Evolutionary conservation across 2,113 vertebrate genomes (phyloP).

Genomic region (Aegithalos caudatus): DNA sequence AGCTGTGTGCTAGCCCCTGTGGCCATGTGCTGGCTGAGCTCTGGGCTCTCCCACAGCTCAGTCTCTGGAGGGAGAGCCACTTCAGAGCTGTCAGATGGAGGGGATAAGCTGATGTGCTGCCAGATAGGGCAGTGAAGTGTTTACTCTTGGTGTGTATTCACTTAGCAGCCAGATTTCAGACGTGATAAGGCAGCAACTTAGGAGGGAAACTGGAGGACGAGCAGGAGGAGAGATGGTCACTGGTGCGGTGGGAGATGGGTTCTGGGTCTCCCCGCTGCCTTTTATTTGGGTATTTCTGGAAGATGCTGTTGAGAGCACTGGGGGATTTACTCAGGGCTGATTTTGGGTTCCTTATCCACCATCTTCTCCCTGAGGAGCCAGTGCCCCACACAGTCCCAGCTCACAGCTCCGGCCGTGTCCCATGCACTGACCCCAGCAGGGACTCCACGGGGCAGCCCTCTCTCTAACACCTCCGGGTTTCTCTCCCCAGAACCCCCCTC

Average conservation of each 20-base stretch:
- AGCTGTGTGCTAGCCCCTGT: background rate
- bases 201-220: background rate
- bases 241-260: fast-evolving
- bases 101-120: background rate
- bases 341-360: background rate
- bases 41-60: background rate
- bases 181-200: background rate
- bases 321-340: background rate
- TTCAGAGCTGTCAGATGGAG: background rate
- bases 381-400: fast-evolving
- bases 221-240: background rate
- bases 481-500: background rate
- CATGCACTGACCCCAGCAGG: fast-evolving
- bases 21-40: background rate
- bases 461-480: background rate
- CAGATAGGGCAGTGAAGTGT: background rate
- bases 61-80: background rate
- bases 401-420: fast-evolving
- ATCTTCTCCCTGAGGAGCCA: background rate
- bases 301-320: background rate
- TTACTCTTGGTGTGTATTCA: background rate
- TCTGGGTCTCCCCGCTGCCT: background rate
- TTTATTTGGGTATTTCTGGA: background rate
- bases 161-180: background rate
- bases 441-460: background rate